Base-by-base conservation (phyloP, 2,113 vertebrate species). In the Cranoglanis bouderius region DNA sequence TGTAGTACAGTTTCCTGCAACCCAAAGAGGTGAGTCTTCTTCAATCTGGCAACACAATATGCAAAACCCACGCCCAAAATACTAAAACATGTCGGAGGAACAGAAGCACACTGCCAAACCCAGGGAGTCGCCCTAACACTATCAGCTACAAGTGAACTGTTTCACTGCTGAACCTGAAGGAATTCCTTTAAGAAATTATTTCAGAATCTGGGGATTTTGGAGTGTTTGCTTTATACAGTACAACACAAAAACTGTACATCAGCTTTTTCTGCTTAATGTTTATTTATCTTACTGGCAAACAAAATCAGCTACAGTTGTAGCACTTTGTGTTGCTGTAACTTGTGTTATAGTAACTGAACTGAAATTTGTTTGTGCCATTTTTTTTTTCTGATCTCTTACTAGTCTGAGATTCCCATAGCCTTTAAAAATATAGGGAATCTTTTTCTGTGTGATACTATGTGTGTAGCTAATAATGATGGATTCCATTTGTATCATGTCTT, bases 31-130 rank as follows among this genome's bases (percentile, higher is more conserved):
- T 55, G 16, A 35, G 3, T 57, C 0, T 24, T 0, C 40, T 21
- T 7, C 82, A 84, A 63, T 63, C 57, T 84, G 82, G 82, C 82
- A 84, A 84, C 82, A 43, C 55, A 63, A 2, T n/a, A 63, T 35
- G 12, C 82, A 84, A 3, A n/a, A 4, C 57, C 57, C 82, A 84
- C 82, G 38, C 82, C 57, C 57, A 16, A 18, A 2, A 43, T 46
- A 55, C n/a, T 38, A 35, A 40, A 83, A 16, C 55, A 83, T 57
- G 51, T 82, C 21, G 18, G 32, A 57, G 53, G 81, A 82, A 38
- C 32, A 57, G 7, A 19, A 82, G 24, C 21, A 26, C 24, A 9
- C 16, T 35, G 32, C 8, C n/a, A 35, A 57, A 57, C 1, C 6
- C 43, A 29, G 26, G 13, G 72, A 75, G 38, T 75, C 8, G 1